These are phyloP conservation scores for Gambusia yucatana DNA, from an alignment of 2,797 vertebrate species.

Conservation along the genomic window DNA sequence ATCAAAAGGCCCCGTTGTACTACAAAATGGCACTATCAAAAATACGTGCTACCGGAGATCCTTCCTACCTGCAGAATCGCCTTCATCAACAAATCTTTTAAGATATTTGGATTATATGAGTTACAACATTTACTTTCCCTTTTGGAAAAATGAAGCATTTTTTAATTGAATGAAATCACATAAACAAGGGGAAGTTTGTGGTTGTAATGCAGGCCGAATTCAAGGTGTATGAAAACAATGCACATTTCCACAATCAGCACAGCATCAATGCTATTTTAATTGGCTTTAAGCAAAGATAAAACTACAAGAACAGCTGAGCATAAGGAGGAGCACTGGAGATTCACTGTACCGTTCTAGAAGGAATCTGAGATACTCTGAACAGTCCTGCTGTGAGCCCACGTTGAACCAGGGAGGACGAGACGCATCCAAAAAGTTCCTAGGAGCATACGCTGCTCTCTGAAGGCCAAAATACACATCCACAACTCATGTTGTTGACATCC, in stretches of 20 bases:
- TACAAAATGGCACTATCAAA: not conserved
- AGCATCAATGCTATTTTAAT: not conserved
- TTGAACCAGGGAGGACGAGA: conserved; percentile 98
- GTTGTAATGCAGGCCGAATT: not conserved
- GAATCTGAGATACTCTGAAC: conserved; percentile 96
- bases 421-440: conserved; percentile 93
- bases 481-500: not conserved
- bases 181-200: not conserved
- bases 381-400: conserved; percentile 94
- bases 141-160: not conserved
- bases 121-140: not conserved
- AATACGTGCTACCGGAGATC: not conserved
- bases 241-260: not conserved
- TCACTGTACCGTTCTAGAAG: conserved; percentile 92
- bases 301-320: not conserved
- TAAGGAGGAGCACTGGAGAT: not conserved
- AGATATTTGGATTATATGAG: not conserved
- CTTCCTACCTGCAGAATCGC: not conserved
- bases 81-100: not conserved
- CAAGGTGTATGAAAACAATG: not conserved
- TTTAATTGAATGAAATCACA: not conserved
- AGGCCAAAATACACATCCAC: conserved; percentile 29
- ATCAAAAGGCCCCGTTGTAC: not conserved
- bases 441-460: conserved; percentile 96
- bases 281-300: not conserved